Evolutionary conservation across 2,797 vertebrate species (phyloP).

Genomic region (Aythya fuligula): DNA sequence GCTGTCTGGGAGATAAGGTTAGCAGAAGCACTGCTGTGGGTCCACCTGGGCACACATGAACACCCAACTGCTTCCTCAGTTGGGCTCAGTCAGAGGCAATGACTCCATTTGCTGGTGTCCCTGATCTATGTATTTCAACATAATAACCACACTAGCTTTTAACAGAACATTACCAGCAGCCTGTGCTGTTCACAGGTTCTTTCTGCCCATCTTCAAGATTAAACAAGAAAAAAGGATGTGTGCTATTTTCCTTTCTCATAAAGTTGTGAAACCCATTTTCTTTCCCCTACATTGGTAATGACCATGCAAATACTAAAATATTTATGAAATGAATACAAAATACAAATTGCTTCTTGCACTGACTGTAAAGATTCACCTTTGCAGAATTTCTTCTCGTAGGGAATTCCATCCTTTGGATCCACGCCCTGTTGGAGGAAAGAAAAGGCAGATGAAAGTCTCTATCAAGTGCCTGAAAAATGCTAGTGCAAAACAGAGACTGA

Average conservation of each 20-base stretch:
- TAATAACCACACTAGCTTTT: neutral
- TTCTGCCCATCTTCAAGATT: neutral
- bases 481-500: neutral
- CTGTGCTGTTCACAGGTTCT: neutral
- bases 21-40: too few relatives aligned
- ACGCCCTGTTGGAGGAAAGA: slow-evolving; percentile 75
- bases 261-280: neutral
- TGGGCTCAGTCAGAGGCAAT: neutral
- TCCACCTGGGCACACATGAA: neutral
- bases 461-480: neutral
- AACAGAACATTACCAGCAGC: neutral
- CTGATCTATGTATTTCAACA: neutral
- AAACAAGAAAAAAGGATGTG: neutral
- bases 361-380: slow-evolving; percentile 71
- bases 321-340: neutral
- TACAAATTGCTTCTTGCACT: neutral
- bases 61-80: neutral
- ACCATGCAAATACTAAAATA: neutral
- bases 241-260: neutral
- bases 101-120: neutral
- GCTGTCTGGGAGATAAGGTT: too few relatives aligned
- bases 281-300: neutral
- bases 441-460: neutral
- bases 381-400: slow-evolving; percentile 84
- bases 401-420: slow-evolving; percentile 79